phyloP scores from a whole-genome alignment of 1,140 invertebrate genomes.

The Cylas formicarius region DNA sequence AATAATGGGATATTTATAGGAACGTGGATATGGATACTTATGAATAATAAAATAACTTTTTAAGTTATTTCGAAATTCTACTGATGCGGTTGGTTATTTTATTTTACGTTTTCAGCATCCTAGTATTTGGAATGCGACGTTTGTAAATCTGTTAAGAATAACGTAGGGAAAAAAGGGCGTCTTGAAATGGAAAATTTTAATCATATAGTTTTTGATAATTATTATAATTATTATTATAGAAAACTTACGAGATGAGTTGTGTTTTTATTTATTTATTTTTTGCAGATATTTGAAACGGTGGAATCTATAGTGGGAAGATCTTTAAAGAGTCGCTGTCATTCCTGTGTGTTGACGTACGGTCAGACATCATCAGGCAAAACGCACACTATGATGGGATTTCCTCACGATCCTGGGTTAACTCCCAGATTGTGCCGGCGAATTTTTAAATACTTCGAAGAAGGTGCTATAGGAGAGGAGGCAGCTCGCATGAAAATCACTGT shows the following conservation, averaged over 20 bases:
- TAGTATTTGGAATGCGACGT: neutral
- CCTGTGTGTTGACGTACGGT: constrained; percentile 68
- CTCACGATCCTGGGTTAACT: constrained; percentile 49
- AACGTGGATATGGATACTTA: no score
- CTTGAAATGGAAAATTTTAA: neutral
- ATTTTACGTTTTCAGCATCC: constrained; percentile 1
- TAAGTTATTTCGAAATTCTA: no score
- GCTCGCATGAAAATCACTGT: constrained; percentile 26
- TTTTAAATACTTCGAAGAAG: constrained; percentile 36
- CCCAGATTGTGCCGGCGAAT: constrained; percentile 43
- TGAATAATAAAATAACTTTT: no score
- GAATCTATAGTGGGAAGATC: constrained; percentile 56
- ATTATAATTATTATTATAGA: neutral
- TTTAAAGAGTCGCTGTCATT: constrained; percentile 50
- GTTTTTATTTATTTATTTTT: constrained; percentile 17
- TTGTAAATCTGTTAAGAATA: neutral
- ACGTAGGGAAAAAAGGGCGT: neutral
- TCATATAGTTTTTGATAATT: neutral
- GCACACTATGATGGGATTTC: constrained; percentile 65
- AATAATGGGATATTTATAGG: no score
- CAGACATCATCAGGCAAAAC: constrained; percentile 75
- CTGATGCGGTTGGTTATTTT: no score
- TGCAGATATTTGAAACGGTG: constrained; percentile 59
- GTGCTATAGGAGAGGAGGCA: constrained; percentile 27
- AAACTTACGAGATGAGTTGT: constrained; percentile 2